These are phyloP conservation scores for Cerceris rybyensis DNA, from an alignment of 2,888 invertebrate species.

Conservation along the genomic window DNA sequence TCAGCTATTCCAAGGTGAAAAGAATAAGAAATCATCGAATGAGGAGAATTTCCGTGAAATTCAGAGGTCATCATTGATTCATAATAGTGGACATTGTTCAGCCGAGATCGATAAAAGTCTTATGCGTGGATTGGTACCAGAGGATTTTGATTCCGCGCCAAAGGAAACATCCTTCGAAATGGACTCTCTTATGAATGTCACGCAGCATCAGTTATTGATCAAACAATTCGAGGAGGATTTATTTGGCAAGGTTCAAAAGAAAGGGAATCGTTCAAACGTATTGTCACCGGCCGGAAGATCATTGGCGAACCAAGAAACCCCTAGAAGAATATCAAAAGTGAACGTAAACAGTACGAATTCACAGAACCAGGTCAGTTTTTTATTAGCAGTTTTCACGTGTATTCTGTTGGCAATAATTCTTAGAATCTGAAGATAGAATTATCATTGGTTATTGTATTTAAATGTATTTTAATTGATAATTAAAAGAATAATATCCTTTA, in stretches of 20 bases:
- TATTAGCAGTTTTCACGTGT: too few species aligned
- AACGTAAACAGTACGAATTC: too few species aligned
- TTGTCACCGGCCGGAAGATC: neutral
- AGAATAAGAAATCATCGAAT: neutral
- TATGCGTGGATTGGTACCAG: too few species aligned
- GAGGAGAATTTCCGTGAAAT: neutral
- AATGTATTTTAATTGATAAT: too few species aligned
- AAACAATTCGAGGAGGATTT: conserved; percentile 70
- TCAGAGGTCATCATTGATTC: neutral
- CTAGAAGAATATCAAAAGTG: conserved; percentile 4
- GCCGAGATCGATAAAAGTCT: neutral
- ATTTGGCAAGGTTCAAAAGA: conserved; percentile 44
- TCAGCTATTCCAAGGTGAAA: neutral
- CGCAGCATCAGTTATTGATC: conserved; percentile 63
- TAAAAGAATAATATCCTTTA: too few species aligned
- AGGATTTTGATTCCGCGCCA: neutral
- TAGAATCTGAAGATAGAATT: too few species aligned
- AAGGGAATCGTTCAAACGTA: neutral
- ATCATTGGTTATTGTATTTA: too few species aligned
- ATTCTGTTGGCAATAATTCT: too few species aligned
- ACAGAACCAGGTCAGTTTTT: too few species aligned
- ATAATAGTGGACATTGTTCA: neutral
- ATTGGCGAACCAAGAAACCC: conserved; percentile 6
- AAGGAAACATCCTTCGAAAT: conserved; percentile 29
- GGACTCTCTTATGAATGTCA: conserved; percentile 67